Percentiles rank a stretch among this genome's conserved stretches.
Evolutionary conservation across 2,113 vertebrate species (phyloP).

Genomic region (Brachyistius frenatus): DNA sequence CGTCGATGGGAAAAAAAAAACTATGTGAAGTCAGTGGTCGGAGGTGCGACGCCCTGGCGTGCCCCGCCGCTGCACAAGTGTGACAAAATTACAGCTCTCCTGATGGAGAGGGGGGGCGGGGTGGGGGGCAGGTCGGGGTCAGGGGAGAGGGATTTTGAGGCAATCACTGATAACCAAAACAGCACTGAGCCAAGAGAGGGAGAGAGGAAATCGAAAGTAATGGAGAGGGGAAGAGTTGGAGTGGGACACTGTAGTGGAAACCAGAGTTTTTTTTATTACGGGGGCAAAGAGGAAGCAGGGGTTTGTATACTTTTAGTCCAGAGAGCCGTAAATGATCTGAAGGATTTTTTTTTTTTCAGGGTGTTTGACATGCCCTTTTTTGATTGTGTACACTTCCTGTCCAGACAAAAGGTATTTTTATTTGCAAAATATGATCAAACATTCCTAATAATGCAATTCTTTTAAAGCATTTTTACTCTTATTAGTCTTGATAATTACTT

Average conservation of each 20-base stretch:
- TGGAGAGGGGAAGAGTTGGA: constrained; percentile 26
- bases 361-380: neutral
- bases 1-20: constrained; percentile 22
- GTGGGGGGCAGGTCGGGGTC: constrained; percentile 55
- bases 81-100: constrained; percentile 64
- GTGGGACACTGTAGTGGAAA: neutral
- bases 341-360: constrained; percentile 7
- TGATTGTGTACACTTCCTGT: constrained; percentile 1
- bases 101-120: constrained; percentile 41
- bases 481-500: neutral
- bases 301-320: neutral
- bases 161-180: constrained; percentile 69
- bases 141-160: constrained; percentile 44
- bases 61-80: constrained; percentile 32
- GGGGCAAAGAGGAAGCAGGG: constrained; percentile 10
- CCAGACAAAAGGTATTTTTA: neutral
- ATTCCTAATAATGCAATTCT: neutral
- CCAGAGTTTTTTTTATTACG: constrained; percentile 3
- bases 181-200: constrained; percentile 42
- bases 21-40: constrained; percentile 38
- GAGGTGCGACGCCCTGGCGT: constrained; percentile 38
- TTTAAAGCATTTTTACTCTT: neutral
- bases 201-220: constrained; percentile 53
- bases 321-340: constrained; percentile 3
- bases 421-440: constrained; percentile 12